Percentiles rank a stretch among this genome's conserved stretches.
These are phyloP conservation scores for Takifugu rubripes DNA, from an alignment of 2,797 vertebrate genomes.

Conservation along the genomic window DNA sequence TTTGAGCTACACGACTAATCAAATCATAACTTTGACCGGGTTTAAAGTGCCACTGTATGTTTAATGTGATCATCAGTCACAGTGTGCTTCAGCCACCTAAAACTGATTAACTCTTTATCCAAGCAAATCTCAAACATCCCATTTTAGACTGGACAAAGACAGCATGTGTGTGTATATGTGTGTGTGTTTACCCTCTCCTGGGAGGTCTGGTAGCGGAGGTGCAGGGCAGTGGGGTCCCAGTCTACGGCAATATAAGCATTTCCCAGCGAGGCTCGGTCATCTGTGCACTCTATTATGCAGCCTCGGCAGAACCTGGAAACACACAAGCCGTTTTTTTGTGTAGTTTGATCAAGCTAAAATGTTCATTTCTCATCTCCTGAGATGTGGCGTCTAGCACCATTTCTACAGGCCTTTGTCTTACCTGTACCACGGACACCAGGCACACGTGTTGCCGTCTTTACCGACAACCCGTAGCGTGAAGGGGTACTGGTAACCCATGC, in stretches of 20 bases:
- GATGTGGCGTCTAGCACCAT: neutral
- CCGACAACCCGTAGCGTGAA: slow-evolving; percentile 94
- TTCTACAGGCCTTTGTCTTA: slow-evolving; percentile 53
- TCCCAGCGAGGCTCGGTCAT: slow-evolving; percentile 87
- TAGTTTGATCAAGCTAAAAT: neutral
- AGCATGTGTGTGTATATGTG: neutral
- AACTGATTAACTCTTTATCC: too few relatives aligned
- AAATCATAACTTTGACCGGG: too few relatives aligned
- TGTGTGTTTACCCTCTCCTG: slow-evolving; percentile 87
- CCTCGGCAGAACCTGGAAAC: slow-evolving; percentile 90
- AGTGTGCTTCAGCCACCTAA: too few relatives aligned
- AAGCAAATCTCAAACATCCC: too few relatives aligned
- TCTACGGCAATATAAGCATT: slow-evolving; percentile 96
- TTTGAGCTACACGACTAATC: too few relatives aligned
- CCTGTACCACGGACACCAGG: slow-evolving; percentile 99
- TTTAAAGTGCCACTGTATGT: too few relatives aligned
- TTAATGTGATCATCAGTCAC: too few relatives aligned
- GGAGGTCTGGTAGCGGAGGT: slow-evolving; percentile 97
- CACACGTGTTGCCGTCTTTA: slow-evolving; percentile 95
- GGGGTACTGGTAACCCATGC: slow-evolving; percentile 98
- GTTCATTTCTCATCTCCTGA: neutral
- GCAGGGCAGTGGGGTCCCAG: slow-evolving; percentile 97
- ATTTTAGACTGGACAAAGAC: too few relatives aligned
- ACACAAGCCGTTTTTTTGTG: neutral
- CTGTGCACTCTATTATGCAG: slow-evolving; percentile 89